phyloP scores from a whole-genome alignment of 2,888 invertebrate genomes.

The Phortica okadai region DNA sequence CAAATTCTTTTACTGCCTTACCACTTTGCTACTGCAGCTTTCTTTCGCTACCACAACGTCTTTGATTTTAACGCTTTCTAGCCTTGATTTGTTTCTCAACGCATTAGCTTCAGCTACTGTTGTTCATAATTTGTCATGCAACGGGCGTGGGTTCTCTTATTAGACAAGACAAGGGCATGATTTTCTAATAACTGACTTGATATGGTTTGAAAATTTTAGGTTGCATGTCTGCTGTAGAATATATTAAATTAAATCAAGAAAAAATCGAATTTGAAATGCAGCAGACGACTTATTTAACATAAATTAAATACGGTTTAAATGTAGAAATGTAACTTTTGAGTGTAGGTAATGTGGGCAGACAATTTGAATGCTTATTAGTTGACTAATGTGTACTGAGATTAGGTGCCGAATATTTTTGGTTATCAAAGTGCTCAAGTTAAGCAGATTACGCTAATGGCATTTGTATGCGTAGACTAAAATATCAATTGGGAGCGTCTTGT shows the following conservation, averaged over 20 bases:
- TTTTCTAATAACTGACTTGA: background rate
- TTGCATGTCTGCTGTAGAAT: background rate
- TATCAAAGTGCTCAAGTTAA: too few species aligned
- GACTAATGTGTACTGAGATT: too few species aligned
- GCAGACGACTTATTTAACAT: background rate
- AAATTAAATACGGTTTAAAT: background rate
- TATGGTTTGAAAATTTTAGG: background rate
- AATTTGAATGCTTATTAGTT: too few species aligned
- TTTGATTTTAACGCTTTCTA: background rate
- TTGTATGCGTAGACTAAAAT: too few species aligned
- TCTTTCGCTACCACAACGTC: background rate
- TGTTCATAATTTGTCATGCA: conserved; percentile 21
- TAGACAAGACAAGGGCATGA: background rate
- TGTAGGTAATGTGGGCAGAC: too few species aligned
- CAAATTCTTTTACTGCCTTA: background rate
- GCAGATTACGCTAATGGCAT: too few species aligned
- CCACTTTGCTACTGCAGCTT: background rate
- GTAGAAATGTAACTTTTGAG: background rate
- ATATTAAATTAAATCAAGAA: background rate
- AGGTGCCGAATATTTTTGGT: too few species aligned
- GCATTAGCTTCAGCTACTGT: background rate
- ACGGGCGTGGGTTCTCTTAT: conserved; percentile 4
- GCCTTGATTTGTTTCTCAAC: background rate
- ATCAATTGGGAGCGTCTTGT: too few species aligned
- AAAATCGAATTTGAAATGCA: background rate